A percentile compares a stretch with the other conserved stretches of the same genome.
These are phyloP conservation scores for Nephila pilipes DNA, from an alignment of 1,140 invertebrate genomes.

Conservation along the genomic window DNA sequence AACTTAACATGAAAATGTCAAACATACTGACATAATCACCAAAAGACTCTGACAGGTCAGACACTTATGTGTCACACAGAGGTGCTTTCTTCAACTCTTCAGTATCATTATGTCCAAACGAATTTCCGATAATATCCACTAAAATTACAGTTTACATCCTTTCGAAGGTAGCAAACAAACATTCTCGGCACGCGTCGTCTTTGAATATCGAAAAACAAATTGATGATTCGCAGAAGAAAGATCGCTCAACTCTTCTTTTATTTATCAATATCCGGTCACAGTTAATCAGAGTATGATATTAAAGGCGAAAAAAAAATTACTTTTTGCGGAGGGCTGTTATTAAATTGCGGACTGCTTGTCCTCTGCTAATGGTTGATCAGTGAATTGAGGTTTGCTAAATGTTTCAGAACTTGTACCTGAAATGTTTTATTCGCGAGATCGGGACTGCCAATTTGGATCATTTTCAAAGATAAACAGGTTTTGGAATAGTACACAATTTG, in stretches of 20 bases:
- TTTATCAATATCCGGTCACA: neutral
- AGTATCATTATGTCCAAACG: too few relatives aligned
- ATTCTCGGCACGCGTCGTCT: constrained; percentile 41
- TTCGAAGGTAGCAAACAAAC: neutral
- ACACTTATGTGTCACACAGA: neutral
- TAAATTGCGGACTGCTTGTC: constrained; percentile 28
- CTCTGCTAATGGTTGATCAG: constrained; percentile 7
- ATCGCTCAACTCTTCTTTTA: constrained; percentile 29
- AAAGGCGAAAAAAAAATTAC: neutral
- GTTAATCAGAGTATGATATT: constrained; percentile 33
- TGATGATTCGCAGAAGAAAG: neutral
- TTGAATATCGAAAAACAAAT: constrained; percentile 5
- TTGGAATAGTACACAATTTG: neutral
- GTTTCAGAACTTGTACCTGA: neutral
- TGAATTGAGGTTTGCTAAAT: neutral
- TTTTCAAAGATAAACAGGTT: constrained; percentile 19
- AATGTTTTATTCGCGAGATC: neutral
- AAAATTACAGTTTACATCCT: constrained; percentile 38
- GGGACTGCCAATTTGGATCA: neutral
- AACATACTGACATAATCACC: neutral
- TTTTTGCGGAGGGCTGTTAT: constrained; percentile 25
- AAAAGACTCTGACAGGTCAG: neutral
- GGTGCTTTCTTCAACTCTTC: neutral
- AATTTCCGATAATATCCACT: neutral
- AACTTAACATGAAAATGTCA: neutral